Evolutionary conservation across 2,797 vertebrate species (phyloP).

Genomic region (Linurgus olivaceus): DNA sequence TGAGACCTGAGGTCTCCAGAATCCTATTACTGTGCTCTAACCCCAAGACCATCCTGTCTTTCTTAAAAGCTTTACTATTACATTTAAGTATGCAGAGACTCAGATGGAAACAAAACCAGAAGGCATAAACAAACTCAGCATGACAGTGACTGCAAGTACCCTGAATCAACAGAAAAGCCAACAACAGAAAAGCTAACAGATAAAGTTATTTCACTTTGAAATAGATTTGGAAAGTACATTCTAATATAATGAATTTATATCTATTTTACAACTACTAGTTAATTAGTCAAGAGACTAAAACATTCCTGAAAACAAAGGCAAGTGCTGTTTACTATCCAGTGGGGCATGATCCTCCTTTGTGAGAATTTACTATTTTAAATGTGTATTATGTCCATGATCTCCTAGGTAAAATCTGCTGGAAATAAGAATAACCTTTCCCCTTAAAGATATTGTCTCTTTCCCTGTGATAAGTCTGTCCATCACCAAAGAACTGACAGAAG

Average conservation of each 20-base stretch:
- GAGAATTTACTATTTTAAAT: not conserved
- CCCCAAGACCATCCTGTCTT: not conserved
- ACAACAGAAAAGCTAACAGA: not conserved
- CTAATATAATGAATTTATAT: not conserved
- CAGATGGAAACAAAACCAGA: not conserved
- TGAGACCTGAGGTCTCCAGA: slow-evolving; percentile 34
- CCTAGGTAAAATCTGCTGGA: not conserved
- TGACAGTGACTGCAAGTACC: not conserved
- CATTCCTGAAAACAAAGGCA: not conserved
- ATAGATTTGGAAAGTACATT: not conserved
- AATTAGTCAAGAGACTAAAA: not conserved
- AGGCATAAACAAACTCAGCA: not conserved
- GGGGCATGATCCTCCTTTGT: not conserved
- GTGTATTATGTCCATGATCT: not conserved
- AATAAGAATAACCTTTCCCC: not conserved
- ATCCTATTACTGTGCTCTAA: slow-evolving; percentile 41
- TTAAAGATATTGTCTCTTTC: not conserved
- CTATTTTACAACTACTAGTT: not conserved
- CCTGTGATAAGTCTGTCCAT: not conserved
- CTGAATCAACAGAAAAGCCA: not conserved
- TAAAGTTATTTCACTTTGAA: not conserved
- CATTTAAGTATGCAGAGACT: not conserved
- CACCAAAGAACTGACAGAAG: not conserved
- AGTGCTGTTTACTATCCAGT: not conserved
- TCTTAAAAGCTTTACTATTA: slow-evolving; percentile 41